Evolutionary conservation across 2,888 invertebrate species (phyloP), one percentile per base, ranked within the genome.

Genomic region (Oscheius sp.): DNA sequence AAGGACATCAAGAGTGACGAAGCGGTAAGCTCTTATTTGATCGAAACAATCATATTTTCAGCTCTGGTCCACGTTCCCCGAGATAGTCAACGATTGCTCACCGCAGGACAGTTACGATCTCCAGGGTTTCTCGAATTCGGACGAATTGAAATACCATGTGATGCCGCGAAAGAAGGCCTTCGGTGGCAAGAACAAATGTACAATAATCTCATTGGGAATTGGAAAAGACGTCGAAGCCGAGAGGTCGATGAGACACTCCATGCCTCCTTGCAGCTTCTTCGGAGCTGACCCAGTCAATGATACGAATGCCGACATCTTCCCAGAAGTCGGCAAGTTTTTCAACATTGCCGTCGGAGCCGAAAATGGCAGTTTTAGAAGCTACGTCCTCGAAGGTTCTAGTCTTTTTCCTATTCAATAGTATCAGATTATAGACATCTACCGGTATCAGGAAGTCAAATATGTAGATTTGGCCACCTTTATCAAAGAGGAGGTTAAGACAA

Each of bases 161-260:
- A 72, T 80, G 65, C 81, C 81, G 1, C 51, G 42, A 37, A 68
- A 68, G 37, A 55, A 68, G 21, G 68, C 68, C 29, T 68, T 68
- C 10, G n/a, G 21, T n/a, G 9, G 33, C 9, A 21, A 35, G n/a
- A 55, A 68, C 29, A 53, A 68, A 13, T 68, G 68, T 37, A 55
- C 55, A 3, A 37, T 68, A 11, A 21, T 68, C 13, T 68, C 82
- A 2, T 71, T 82, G 10, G 82, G 82, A 47, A 78, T 82, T 33
- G 82, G 82, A 42, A 82, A 80, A 57, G 82, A 82, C 72, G 80
- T 82, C 29, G 77, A 77, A 51, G 80, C 82, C 10, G 82, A 82
- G 60, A 76, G 74, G 72, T 50, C 55, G 9, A 82, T 82, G 82
- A 73, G 76, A 57, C 68, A 57, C 21, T 50, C 74, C 33, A 53